These are phyloP conservation scores for Chaetops frenatus DNA, from an alignment of 2,113 vertebrate species.

Conservation along the genomic window DNA sequence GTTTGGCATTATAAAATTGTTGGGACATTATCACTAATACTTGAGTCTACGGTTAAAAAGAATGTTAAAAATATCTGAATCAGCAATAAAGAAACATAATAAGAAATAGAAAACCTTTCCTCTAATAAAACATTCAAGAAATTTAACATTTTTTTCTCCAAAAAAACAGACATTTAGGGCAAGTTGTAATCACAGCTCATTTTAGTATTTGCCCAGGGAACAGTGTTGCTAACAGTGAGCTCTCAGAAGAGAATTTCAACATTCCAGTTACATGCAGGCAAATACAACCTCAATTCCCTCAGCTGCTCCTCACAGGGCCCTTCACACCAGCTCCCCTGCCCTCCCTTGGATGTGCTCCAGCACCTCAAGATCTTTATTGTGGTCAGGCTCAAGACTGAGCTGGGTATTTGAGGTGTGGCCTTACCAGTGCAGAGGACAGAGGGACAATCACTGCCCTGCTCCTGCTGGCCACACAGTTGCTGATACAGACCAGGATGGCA, in stretches of 20 bases:
- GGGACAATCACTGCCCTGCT: accelerated
- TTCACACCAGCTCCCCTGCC: not conserved
- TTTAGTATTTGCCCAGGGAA: not conserved
- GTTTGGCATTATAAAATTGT: not conserved
- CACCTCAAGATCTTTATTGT: not conserved
- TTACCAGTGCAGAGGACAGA: accelerated
- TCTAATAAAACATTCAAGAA: not conserved
- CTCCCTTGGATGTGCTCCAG: not conserved
- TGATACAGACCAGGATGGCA: not conserved
- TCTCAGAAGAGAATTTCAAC: not conserved
- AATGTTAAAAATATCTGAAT: not conserved
- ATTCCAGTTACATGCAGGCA: not conserved
- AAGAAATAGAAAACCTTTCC: not conserved
- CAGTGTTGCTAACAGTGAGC: not conserved
- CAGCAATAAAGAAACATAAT: not conserved
- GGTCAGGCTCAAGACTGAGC: not conserved
- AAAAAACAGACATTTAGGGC: not conserved
- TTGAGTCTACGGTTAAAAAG: not conserved
- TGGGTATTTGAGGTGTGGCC: not conserved
- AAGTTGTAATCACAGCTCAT: not conserved
- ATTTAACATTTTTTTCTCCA: not conserved
- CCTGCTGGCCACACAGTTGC: not conserved
- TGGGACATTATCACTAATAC: not conserved
- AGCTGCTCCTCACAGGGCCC: not conserved
- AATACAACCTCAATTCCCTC: not conserved